These are phyloP conservation scores for Turdus rufiventris DNA, from an alignment of 2,113 vertebrate species.

Conservation along the genomic window DNA sequence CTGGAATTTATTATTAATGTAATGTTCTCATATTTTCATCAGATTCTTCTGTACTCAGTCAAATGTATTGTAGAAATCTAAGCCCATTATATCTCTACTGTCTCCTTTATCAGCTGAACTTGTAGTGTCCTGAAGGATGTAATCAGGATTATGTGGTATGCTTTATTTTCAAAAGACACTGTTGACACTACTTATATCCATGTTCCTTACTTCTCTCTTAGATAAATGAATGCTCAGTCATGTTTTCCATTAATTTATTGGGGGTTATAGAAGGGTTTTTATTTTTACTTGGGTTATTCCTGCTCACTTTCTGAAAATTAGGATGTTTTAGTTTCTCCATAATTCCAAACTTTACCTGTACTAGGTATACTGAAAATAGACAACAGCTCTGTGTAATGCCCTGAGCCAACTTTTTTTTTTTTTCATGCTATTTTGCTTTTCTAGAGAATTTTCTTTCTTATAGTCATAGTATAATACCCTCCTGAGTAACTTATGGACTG, in stretches of 20 bases:
- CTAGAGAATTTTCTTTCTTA: background rate
- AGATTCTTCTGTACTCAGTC: background rate
- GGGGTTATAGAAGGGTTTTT: background rate
- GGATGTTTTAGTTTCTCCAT: background rate
- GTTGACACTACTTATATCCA: background rate
- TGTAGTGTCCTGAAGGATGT: constrained; percentile 1
- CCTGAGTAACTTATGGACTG: background rate
- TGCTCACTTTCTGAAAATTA: background rate
- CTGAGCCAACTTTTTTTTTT: background rate
- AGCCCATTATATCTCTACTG: background rate
- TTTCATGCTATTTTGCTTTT: background rate
- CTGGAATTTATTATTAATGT: background rate
- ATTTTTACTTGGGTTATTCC: background rate
- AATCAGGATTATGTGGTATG: constrained; percentile 11
- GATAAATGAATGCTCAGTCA: constrained; percentile 15
- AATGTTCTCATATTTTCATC: background rate
- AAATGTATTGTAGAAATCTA: background rate
- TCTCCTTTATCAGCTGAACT: constrained; percentile 8
- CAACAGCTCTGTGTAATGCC: background rate
- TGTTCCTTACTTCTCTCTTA: background rate
- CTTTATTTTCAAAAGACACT: background rate
- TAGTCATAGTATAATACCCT: background rate
- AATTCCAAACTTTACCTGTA: background rate
- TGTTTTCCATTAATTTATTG: constrained; percentile 1
- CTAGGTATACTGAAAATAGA: background rate